phyloP scores from a whole-genome alignment of 2,797 vertebrate species.

The Sebastes aleutianus region DNA sequence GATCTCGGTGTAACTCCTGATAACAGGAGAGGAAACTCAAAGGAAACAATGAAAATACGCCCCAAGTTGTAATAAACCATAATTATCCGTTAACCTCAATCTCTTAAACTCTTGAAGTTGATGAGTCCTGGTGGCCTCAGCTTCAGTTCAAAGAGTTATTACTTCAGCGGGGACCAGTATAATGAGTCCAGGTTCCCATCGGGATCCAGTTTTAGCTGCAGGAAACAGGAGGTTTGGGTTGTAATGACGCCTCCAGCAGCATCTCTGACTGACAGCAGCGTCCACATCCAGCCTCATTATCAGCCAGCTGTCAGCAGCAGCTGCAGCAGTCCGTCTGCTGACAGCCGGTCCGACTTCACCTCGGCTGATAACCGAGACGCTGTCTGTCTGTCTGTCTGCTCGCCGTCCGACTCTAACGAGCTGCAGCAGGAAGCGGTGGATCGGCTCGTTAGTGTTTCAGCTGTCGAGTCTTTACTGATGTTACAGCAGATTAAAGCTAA shows the following conservation, averaged over 20 bases:
- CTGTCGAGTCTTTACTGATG: not conserved
- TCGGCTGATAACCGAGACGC: not conserved
- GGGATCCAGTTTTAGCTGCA: conserved; percentile 5
- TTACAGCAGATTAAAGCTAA: not conserved
- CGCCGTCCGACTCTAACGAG: not conserved
- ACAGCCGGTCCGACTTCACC: not conserved
- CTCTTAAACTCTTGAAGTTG: too few relatives aligned
- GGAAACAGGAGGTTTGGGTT: not conserved
- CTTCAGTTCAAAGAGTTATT: too few relatives aligned
- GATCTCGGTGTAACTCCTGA: too few relatives aligned
- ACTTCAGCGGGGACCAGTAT: not conserved
- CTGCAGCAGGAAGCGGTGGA: not conserved
- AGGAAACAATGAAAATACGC: too few relatives aligned
- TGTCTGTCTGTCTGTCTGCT: not conserved
- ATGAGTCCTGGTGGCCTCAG: too few relatives aligned
- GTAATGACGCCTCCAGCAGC: conserved; percentile 12
- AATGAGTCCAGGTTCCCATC: not conserved
- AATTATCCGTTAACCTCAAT: too few relatives aligned
- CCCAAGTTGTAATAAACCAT: too few relatives aligned
- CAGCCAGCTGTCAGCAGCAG: not conserved
- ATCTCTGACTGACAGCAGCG: conserved; percentile 9
- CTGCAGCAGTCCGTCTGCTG: not conserved
- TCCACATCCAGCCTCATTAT: conserved; percentile 20
- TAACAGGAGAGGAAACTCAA: too few relatives aligned
- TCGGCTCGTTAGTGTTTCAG: not conserved